Percentiles rank a stretch among this genome's conserved stretches.
phyloP scores from a whole-genome alignment of 2,888 invertebrate species.

The Trichacis sp. region DNA sequence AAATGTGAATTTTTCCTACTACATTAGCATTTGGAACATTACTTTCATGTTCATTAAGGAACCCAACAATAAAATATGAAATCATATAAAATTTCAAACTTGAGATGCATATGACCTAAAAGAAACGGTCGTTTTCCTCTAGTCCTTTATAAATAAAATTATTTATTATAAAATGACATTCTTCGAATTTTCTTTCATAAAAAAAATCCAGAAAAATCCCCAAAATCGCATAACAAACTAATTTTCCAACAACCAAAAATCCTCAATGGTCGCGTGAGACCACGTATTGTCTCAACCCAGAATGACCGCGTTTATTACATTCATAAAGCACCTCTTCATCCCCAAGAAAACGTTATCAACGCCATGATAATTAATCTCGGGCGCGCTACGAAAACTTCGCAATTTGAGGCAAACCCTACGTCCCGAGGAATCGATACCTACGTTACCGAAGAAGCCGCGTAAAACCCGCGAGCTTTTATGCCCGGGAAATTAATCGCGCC shows the following conservation, averaged over 20 bases:
- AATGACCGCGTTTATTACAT: constrained; percentile 27
- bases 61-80: too few relatives aligned
- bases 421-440: constrained; percentile 22
- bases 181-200: too few relatives aligned
- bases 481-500: constrained; percentile 47
- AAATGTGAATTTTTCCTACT: too few relatives aligned
- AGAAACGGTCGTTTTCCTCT: too few relatives aligned
- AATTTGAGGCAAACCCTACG: constrained; percentile 15
- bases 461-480: constrained; percentile 22
- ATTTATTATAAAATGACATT: too few relatives aligned
- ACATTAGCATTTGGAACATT: too few relatives aligned
- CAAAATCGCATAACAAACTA: constrained; percentile 36
- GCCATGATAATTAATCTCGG: not conserved
- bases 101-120: too few relatives aligned
- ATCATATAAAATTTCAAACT: too few relatives aligned
- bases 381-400: not conserved
- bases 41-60: too few relatives aligned
- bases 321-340: constrained; percentile 32
- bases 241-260: constrained; percentile 23
- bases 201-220: constrained; percentile 33
- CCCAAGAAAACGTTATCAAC: not conserved
- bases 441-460: constrained; percentile 30
- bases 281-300: not conserved
- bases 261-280: not conserved
- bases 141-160: too few relatives aligned